These are phyloP conservation scores for Etheostoma spectabile DNA, from an alignment of 2,113 vertebrate genomes.

Conservation along the genomic window DNA sequence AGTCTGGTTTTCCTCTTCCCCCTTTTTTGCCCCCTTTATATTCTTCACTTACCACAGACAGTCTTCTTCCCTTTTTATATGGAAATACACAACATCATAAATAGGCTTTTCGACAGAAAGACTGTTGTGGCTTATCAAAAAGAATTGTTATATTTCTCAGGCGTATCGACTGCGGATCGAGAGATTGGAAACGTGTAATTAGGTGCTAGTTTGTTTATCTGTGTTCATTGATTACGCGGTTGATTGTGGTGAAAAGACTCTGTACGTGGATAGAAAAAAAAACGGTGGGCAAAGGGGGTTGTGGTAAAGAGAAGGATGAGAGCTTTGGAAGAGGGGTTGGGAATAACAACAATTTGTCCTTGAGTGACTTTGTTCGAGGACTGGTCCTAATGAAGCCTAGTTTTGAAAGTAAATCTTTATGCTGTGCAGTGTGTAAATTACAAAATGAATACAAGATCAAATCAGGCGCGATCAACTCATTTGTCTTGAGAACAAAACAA, in stretches of 20 bases:
- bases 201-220: conserved; percentile 61
- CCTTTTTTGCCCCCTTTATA: conserved; percentile 21
- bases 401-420: conserved; percentile 54
- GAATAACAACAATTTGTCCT: conserved; percentile 67
- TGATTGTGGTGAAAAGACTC: conserved; percentile 54
- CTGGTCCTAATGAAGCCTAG: conserved; percentile 21
- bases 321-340: neutral
- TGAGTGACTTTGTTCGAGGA: conserved; percentile 59
- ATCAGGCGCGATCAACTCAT: conserved; percentile 28
- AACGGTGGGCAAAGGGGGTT: neutral
- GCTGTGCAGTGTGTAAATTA: conserved; percentile 9
- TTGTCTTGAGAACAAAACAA: conserved; percentile 34
- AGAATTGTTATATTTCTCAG: conserved; percentile 66
- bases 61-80: conserved; percentile 76
- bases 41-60: conserved; percentile 52
- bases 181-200: conserved; percentile 79
- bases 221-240: conserved; percentile 66
- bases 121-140: conserved; percentile 65
- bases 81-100: conserved; percentile 69
- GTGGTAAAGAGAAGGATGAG: conserved; percentile 7
- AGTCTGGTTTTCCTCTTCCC: conserved; percentile 46
- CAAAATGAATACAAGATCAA: conserved; percentile 19
- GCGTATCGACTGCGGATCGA: conserved; percentile 56
- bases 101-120: conserved; percentile 42
- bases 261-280: neutral